Evolutionary conservation across 2,888 invertebrate species (phyloP).

Genomic region (Philopedon plagiatum): DNA sequence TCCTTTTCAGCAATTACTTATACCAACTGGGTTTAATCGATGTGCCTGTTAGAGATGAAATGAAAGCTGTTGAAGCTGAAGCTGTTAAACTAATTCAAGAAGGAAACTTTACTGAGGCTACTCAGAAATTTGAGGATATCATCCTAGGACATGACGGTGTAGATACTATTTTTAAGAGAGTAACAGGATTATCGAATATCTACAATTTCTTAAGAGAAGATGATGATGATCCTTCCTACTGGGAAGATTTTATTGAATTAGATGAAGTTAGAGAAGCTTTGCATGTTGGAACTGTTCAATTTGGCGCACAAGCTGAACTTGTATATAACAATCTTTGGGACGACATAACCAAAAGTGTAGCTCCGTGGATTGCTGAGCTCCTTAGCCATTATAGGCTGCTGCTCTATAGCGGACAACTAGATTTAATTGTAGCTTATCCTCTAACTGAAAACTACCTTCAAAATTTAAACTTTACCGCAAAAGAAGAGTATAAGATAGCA

Average conservation of each 20-base stretch:
- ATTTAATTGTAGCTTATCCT: slow-evolving; percentile 89
- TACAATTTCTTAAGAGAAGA: slow-evolving; percentile 35
- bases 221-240: slow-evolving; percentile 22
- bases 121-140: slow-evolving; percentile 65
- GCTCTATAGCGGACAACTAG: slow-evolving; percentile 90
- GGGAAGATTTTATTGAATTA: slow-evolving; percentile 23
- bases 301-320: neutral
- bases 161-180: neutral
- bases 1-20: slow-evolving; percentile 83
- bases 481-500: slow-evolving; percentile 76
- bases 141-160: neutral
- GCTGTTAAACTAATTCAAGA: slow-evolving; percentile 73
- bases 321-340: slow-evolving; percentile 34
- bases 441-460: slow-evolving; percentile 83
- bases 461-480: slow-evolving; percentile 77
- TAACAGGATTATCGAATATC: slow-evolving; percentile 23
- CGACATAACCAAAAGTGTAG: slow-evolving; percentile 72
- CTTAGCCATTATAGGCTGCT: slow-evolving; percentile 78
- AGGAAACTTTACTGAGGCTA: slow-evolving; percentile 78
- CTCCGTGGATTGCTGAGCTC: slow-evolving; percentile 69
- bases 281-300: slow-evolving; percentile 34
- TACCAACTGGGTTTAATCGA: slow-evolving; percentile 84
- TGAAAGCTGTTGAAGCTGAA: slow-evolving; percentile 75
- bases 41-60: slow-evolving; percentile 73
- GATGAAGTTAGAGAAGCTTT: slow-evolving; percentile 39